Evolutionary conservation across 1,140 invertebrate genomes (phyloP), one percentile per base, ranked within the genome.

Genomic region (Philaenus spumarius): DNA sequence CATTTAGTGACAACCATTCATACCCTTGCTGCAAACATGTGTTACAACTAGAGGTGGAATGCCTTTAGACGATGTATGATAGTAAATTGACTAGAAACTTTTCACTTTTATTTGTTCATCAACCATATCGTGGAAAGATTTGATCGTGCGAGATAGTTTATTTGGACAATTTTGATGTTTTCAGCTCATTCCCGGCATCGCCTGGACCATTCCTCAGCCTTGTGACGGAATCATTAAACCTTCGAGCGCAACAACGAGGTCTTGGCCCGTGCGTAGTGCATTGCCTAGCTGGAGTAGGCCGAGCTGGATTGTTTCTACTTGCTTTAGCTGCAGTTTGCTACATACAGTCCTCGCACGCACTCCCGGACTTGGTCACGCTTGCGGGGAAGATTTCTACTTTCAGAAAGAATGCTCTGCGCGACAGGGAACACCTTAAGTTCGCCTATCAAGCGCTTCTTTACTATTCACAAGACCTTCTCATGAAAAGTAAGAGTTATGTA

Each of bases 251-350:
- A 75, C 86, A 80, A 71, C 77, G 77, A 72, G 79, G 68, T 73
- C 75, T 70, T 66, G 74, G 55, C 58, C 80, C 83, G 53, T 77
- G 89, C 35, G 75, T 85, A 48, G 80, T 90, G 4, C 87, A 90
- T 69, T 90, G 87, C 75, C 75, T 79, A 61, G 70, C 77, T 23
- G 81, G 81, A 59, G 73, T 80, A 9, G 83, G 86, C 4, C 69
- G 84, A 50, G 85, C 84, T 19, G 87, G 86, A 6, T 76, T 86
- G 20, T 82, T 87, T 58, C 73, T 77, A 53, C 61, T 82, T 9
- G 67, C 84, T 14, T 72, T 78, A 24, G 72, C 78, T n/a, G 78
- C 79, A 6, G 73, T 86, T 45, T 72, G 75, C 51, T 80, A 85
- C 61, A 73, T 82, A 20, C 71, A 35, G 37, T 2, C 35, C 1